Conservation (phyloP, 2,888 invertebrate species). For the Meta bourneti region DNA sequence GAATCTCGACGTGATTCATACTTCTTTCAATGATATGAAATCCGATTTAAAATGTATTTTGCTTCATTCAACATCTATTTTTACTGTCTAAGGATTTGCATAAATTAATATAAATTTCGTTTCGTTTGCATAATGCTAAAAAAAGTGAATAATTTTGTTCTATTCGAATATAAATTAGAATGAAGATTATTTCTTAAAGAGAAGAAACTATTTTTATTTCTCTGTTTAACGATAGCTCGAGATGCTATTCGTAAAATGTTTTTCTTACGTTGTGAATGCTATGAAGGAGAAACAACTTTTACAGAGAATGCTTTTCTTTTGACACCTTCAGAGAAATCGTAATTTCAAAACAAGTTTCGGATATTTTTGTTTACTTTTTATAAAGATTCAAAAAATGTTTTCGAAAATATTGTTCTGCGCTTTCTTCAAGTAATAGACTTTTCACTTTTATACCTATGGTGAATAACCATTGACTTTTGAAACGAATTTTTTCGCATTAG, state of each 20-base stretch:
- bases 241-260: neutral
- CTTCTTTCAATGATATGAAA: no score
- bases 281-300: neutral
- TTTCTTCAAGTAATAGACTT: neutral
- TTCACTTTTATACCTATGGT: neutral
- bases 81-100: no score
- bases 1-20: no score
- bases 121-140: neutral
- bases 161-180: neutral
- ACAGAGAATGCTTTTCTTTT: neutral
- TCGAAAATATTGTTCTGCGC: neutral
- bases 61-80: no score
- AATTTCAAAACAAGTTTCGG: neutral
- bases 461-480: no score
- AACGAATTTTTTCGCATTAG: no score
- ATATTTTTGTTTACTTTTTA: neutral
- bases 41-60: no score
- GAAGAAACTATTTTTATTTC: neutral
- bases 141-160: neutral
- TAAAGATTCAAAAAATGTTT: neutral
- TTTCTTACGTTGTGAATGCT: neutral
- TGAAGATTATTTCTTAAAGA: neutral
- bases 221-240: neutral
- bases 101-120: no score
- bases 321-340: neutral